These are phyloP conservation scores for Oreohelix idahoensis DNA, from an alignment of 1,140 invertebrate species.

Conservation along the genomic window DNA sequence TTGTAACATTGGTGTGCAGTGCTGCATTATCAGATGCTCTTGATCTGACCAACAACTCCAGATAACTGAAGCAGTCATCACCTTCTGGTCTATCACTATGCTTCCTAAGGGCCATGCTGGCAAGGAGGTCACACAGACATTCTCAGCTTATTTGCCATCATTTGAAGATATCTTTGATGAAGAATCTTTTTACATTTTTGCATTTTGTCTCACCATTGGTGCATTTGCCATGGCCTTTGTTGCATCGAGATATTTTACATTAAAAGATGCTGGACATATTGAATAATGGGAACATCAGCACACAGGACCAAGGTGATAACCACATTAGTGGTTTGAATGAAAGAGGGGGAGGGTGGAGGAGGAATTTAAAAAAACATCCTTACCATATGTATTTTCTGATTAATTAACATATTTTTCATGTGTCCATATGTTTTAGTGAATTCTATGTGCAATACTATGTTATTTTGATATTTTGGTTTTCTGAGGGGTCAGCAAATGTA, in stretches of 20 bases:
- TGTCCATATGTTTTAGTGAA: no score
- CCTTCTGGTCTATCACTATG: slow-evolving; percentile 37
- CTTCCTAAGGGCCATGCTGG: slow-evolving; percentile 50
- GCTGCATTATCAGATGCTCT: background rate
- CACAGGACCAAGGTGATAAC: no score
- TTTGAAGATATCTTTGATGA: slow-evolving; percentile 97
- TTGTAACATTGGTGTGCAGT: no score
- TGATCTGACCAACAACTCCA: background rate
- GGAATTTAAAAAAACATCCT: no score
- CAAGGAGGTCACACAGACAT: slow-evolving; percentile 50
- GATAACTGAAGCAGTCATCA: background rate
- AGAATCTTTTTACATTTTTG: slow-evolving; percentile 95
- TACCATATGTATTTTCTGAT: no score
- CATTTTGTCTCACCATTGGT: slow-evolving; percentile 83
- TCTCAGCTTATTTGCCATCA: slow-evolving; percentile 77
- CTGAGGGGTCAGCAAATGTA: no score
- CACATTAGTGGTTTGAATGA: no score
- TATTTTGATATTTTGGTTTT: no score
- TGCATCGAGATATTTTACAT: slow-evolving; percentile 78
- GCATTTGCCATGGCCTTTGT: slow-evolving; percentile 88
- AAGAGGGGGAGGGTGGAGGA: no score
- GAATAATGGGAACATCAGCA: slow-evolving; percentile 43
- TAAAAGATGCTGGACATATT: slow-evolving; percentile 66
- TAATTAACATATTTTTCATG: no score
- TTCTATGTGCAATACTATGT: no score